Evolutionary conservation across 2,888 invertebrate species (phyloP), one percentile per base, ranked within the genome.

Genomic region (Hemistola chrysoprasaria): DNA sequence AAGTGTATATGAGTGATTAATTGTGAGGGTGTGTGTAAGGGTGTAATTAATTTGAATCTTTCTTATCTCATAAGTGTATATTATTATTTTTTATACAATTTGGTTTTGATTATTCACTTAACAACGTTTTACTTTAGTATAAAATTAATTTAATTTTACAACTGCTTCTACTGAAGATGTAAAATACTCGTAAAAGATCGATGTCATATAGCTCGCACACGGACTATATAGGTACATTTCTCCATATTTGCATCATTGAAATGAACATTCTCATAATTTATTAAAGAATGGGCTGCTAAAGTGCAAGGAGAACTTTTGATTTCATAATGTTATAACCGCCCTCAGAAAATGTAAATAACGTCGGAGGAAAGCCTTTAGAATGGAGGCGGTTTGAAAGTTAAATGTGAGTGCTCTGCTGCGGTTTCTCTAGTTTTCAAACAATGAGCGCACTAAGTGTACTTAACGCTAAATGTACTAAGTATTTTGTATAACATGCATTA

Each of bases 331-430:
- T 41, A 25, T 35, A 31, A 35, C 28, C 11, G 37, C 21, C 28
- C n/a, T 37, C 33, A 16, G 11, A 33, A 29, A 34, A 43, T 43
- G 29, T 33, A 43, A 34, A 34, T 38, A 43, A 34, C 22, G 8
- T 30, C 27, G 37, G 31, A 42, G 37, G 37, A 27, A 32, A 8
- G 31, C 40, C 36, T 47, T 53, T 16, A 16, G 36, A 10, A 30
- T 28, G 41, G 36, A 56, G 53, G 50, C 45, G 55, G 59, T 54
- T 59, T 38, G 32, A 56, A 61, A 67, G 62, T 64, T 68, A 61
- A 63, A 65, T 70, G 62, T 42, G 53, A 60, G 56, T 62, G 49
- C 56, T 51, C 32, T 56, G 65, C 59, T 49, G 58, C 52, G 67
- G 67, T 54, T 55, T 52, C 42, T 44, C 46, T 49, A 53, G 43